These are phyloP conservation scores for Serripes groenlandicus DNA, from an alignment of 2,888 invertebrate genomes.

Conservation along the genomic window DNA sequence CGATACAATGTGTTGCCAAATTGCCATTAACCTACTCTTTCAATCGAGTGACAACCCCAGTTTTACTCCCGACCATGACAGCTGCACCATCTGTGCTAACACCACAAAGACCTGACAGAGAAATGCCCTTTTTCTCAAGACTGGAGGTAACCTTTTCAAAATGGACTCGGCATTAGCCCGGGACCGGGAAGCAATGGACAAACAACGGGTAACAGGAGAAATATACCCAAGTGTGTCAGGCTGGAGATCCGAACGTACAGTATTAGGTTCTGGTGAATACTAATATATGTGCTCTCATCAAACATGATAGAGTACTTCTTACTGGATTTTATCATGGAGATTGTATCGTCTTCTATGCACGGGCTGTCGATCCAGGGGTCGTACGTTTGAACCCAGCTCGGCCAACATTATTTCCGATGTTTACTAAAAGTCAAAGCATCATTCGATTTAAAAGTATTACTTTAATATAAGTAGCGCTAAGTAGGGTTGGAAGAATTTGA, in stretches of 20 bases:
- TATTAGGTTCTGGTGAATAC: constrained; percentile 35
- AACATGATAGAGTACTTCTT: constrained; percentile 32
- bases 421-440: too few relatives aligned
- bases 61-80: constrained; percentile 43
- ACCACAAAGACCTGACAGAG: constrained; percentile 38
- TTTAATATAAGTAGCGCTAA: too few relatives aligned
- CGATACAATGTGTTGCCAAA: background rate
- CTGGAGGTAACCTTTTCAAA: background rate
- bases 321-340: background rate
- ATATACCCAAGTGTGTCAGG: background rate
- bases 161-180: background rate
- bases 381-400: too few relatives aligned
- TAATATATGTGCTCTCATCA: constrained; percentile 36
- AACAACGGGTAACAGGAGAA: constrained; percentile 19
- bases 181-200: constrained; percentile 16
- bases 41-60: constrained; percentile 24
- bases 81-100: constrained; percentile 48
- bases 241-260: constrained; percentile 23
- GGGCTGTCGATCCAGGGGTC: too few relatives aligned
- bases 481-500: too few relatives aligned
- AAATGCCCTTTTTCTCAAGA: constrained; percentile 20
- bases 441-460: too few relatives aligned
- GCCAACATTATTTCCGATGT: too few relatives aligned
- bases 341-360: too few relatives aligned
- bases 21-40: background rate